Percentiles rank a stretch among this genome's conserved stretches.
phyloP scores from a whole-genome alignment of 1,140 invertebrate genomes.

The Hyphantria cunea region DNA sequence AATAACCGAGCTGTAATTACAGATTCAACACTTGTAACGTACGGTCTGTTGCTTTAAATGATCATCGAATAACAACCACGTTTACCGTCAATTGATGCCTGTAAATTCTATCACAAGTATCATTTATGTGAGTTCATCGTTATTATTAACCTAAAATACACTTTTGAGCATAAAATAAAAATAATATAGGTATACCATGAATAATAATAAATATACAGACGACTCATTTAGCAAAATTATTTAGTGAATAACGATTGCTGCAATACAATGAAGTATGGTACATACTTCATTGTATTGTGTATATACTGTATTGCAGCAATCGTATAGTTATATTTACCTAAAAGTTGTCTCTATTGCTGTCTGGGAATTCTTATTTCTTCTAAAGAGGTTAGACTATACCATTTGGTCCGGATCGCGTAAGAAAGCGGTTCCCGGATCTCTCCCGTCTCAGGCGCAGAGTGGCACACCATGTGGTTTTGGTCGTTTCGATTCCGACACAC shows the following conservation, averaged over 20 bases:
- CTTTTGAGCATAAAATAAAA: neutral
- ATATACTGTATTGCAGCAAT: no score
- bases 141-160: neutral
- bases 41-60: slow-evolving; percentile 39
- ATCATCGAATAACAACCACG: slow-evolving; percentile 23
- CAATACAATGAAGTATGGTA: no score
- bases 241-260: neutral
- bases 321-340: no score
- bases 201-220: neutral
- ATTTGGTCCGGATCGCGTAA: no score
- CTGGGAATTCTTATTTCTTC: no score
- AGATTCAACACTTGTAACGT: slow-evolving; percentile 31
- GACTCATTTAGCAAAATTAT: neutral
- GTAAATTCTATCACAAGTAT: neutral
- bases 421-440: no score
- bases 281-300: no score
- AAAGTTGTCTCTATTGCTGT: no score
- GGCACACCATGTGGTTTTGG: no score
- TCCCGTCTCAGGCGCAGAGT: no score
- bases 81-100: slow-evolving; percentile 5
- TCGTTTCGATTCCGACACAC: no score
- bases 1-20: slow-evolving; percentile 31
- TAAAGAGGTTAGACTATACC: no score
- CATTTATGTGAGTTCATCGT: neutral
- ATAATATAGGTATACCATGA: neutral